Percentiles rank a stretch among this genome's conserved stretches.
These are phyloP conservation scores for Rattus norvegicus DNA, from an alignment of 2,113 vertebrate species.

Conservation along the genomic window DNA sequence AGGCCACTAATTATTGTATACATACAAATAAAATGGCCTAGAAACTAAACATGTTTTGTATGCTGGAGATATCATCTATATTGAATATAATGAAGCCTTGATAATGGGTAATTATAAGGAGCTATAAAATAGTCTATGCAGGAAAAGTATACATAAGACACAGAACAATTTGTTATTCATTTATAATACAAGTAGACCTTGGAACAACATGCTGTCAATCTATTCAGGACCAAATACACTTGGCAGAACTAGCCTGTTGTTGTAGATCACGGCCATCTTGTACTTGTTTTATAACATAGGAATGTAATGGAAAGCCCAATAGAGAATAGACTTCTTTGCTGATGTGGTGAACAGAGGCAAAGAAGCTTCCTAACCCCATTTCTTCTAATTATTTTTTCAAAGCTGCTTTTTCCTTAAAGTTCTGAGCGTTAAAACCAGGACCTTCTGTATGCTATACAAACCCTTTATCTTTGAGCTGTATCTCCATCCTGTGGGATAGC, in stretches of 20 bases:
- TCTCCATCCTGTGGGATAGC: not conserved
- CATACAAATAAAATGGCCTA: not conserved
- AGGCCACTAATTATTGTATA: not conserved
- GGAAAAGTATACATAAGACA: not conserved
- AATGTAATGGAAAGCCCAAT: no score
- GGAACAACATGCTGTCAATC: not conserved
- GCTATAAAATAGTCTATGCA: not conserved
- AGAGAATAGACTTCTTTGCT: not conserved
- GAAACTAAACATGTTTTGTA: not conserved
- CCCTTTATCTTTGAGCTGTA: not conserved
- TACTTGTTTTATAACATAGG: not conserved
- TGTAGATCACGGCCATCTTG: not conserved
- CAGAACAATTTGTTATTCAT: conserved; percentile 1
- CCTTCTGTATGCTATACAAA: not conserved
- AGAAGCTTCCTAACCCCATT: not conserved
- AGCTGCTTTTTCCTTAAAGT: not conserved
- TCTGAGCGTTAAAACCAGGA: not conserved
- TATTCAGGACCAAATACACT: not conserved
- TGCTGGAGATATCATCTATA: not conserved
- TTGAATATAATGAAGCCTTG: not conserved
- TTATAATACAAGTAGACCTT: not conserved
- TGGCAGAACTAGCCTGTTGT: not conserved
- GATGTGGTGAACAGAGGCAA: not conserved
- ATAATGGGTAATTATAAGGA: not conserved
- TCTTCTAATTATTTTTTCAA: no score